A percentile compares a stretch with the other conserved stretches of the same genome.
Evolutionary conservation across 2,888 invertebrate genomes (phyloP).

Genomic region (Glyphotaelius pellucidus): DNA sequence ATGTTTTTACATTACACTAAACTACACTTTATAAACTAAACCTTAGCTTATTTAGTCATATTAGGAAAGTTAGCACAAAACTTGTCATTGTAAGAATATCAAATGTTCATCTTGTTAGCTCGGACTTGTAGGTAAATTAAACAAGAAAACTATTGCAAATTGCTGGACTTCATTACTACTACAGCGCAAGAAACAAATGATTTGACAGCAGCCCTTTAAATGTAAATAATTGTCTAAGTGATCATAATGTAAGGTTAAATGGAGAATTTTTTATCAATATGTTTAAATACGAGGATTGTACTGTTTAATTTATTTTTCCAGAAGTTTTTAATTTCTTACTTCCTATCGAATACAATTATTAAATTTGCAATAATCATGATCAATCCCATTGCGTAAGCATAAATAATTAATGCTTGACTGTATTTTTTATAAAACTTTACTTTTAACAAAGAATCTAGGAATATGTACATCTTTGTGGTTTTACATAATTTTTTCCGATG

Average conservation of each 20-base stretch:
- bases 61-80: constrained; percentile 54
- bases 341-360: neutral
- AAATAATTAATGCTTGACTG: neutral
- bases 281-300: neutral
- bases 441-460: neutral
- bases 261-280: neutral
- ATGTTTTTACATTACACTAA: constrained; percentile 42
- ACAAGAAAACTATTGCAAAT: neutral
- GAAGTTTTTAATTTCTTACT: neutral
- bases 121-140: neutral
- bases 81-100: neutral
- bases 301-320: neutral
- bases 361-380: neutral
- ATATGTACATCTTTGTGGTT: neutral
- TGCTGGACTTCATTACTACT: neutral
- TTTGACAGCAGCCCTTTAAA: neutral
- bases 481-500: neutral
- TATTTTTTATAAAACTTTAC: neutral
- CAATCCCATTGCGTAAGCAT: neutral
- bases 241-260: neutral
- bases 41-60: constrained; percentile 18
- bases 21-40: constrained; percentile 27
- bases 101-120: constrained; percentile 10
- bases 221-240: neutral
- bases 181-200: neutral